phyloP scores from a whole-genome alignment of 2,113 vertebrate genomes.

The Acrocephalus arundinaceus region DNA sequence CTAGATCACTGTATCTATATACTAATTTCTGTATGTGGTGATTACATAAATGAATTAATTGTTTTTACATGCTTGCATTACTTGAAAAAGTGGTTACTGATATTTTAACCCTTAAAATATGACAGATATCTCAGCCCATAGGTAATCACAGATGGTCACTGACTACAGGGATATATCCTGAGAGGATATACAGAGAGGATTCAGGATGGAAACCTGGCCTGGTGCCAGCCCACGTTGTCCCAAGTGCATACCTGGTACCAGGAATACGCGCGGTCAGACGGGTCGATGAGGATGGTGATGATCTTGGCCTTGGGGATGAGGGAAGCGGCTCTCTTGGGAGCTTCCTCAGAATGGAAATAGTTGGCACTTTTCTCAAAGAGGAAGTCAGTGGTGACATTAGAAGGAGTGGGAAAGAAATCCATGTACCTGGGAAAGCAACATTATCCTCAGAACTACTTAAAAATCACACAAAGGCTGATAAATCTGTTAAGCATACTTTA shows the following conservation, averaged over 20 bases:
- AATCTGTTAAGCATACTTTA: background rate
- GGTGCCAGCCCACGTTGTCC: background rate
- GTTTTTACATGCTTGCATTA: background rate
- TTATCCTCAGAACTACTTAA: constrained; percentile 30
- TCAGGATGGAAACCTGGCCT: background rate
- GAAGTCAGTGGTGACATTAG: constrained; percentile 91
- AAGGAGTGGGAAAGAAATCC: constrained; percentile 95
- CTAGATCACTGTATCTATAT: background rate
- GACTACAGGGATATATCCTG: background rate
- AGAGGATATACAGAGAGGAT: background rate
- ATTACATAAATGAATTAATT: background rate
- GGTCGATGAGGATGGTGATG: constrained; percentile 95
- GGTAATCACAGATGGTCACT: background rate
- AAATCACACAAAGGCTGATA: background rate
- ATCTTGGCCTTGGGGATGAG: constrained; percentile 95
- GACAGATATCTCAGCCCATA: background rate
- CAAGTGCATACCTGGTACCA: constrained; percentile 90
- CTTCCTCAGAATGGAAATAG: constrained; percentile 96
- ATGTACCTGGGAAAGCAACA: constrained; percentile 88
- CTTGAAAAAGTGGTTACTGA: background rate
- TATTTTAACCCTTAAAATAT: background rate
- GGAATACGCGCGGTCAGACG: constrained; percentile 93
- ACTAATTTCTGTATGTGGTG: background rate
- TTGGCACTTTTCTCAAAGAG: constrained; percentile 98
- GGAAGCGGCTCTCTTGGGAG: constrained; percentile 86